A percentile compares a stretch with the other conserved stretches of the same genome.
Evolutionary conservation across 2,888 invertebrate species (phyloP).

Genomic region (Ennomos quercinarius): DNA sequence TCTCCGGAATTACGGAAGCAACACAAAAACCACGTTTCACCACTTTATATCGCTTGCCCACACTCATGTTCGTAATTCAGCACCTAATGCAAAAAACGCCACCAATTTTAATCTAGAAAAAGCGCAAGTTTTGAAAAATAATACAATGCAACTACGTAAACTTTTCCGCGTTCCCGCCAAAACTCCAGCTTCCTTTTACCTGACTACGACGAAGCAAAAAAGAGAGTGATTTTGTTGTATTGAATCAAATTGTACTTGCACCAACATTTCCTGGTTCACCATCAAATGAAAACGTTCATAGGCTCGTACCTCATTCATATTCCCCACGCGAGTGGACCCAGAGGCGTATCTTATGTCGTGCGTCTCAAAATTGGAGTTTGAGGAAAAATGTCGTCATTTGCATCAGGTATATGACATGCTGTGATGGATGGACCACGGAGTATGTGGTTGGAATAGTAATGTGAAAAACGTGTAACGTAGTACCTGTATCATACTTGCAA

Average conservation of each 20-base stretch:
- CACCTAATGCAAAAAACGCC: no score
- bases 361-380: conserved; percentile 60
- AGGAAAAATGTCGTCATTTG: conserved; percentile 56
- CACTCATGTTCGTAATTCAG: no score
- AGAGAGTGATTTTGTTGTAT: no score
- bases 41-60: no score
- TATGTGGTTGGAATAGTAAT: conserved; percentile 13
- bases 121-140: no score
- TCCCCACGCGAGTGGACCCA: conserved; percentile 43
- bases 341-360: conserved; percentile 41
- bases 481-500: background rate
- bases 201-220: no score
- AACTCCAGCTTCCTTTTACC: no score
- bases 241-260: background rate
- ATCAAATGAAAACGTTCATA: conserved; percentile 24
- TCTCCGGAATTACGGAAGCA: no score
- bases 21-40: no score
- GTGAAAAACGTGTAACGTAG: background rate
- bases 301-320: conserved; percentile 50
- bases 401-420: conserved; percentile 47
- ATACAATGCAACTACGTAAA: no score
- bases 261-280: conserved; percentile 6
- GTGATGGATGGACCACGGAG: conserved; percentile 26
- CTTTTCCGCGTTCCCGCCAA: no score
- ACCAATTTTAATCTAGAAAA: no score